A percentile compares a stretch with the other conserved stretches of the same genome.
Conservation (phyloP, 2,797 vertebrate species). For the Lophius americanus region DNA sequence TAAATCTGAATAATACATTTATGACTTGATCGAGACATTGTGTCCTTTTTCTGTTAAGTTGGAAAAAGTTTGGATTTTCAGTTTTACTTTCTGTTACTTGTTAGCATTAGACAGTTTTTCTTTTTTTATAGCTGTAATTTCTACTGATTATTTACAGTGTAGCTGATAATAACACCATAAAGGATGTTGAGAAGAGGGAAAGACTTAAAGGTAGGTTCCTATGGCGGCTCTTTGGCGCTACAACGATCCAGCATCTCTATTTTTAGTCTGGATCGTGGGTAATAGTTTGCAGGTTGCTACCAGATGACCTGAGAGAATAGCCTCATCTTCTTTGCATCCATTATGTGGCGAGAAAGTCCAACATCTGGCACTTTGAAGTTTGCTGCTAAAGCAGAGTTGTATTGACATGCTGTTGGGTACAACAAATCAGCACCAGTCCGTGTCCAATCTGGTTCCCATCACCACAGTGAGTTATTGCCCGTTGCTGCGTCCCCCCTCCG, state of each 20-base stretch:
- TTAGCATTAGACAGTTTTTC: no score
- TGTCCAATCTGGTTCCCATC: background rate
- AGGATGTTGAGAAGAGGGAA: no score
- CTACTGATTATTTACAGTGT: no score
- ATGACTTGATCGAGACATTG: no score
- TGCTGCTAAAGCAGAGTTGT: background rate
- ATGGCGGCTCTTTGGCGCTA: background rate
- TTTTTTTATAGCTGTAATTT: no score
- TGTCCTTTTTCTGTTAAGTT: no score
- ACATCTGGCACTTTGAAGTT: constrained; percentile 24
- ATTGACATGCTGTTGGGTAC: background rate
- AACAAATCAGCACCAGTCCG: constrained; percentile 12
- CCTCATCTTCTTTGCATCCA: constrained; percentile 8
- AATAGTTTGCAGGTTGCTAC: constrained; percentile 22
- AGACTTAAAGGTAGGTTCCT: background rate
- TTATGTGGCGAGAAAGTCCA: constrained; percentile 5
- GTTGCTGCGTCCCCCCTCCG: background rate
- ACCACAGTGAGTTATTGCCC: background rate
- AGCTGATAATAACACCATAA: no score
- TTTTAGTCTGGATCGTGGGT: constrained; percentile 12
- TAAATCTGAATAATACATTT: no score
- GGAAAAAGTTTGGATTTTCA: no score
- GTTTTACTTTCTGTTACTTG: no score
- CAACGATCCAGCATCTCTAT: constrained; percentile 9
- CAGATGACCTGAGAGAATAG: constrained; percentile 27